phyloP scores from a whole-genome alignment of 2,888 invertebrate species.

The Cordilura impudica region DNA sequence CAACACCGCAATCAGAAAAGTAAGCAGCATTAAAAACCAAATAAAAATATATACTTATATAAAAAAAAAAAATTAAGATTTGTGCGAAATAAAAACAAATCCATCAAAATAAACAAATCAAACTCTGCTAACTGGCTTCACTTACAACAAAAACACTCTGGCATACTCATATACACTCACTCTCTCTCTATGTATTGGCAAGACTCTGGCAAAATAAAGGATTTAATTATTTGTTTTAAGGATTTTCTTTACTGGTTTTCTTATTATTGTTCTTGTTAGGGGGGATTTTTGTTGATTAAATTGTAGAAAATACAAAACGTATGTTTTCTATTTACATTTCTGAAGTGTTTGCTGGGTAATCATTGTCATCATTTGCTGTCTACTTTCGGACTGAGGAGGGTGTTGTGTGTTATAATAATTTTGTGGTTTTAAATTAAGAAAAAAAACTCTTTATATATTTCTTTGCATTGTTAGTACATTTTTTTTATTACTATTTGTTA shows the following conservation, averaged over 20 bases:
- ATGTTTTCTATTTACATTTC: constrained; percentile 42
- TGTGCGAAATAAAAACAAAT: constrained; percentile 66
- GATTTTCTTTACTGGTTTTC: constrained; percentile 62
- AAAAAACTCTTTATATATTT: constrained; percentile 14
- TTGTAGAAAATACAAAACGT: constrained; percentile 27
- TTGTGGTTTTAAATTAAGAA: background rate
- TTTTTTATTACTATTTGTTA: constrained; percentile 57
- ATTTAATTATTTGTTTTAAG: constrained; percentile 76
- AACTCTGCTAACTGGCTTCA: background rate
- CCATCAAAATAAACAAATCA: constrained; percentile 72
- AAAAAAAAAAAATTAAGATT: constrained; percentile 1
- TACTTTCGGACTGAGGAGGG: constrained; percentile 14
- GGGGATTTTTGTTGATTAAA: constrained; percentile 1
- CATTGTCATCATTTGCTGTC: constrained; percentile 31
- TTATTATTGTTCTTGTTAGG: constrained; percentile 15
- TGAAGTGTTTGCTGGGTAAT: constrained; percentile 55
- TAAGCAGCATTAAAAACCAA: constrained; percentile 22
- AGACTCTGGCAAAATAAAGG: constrained; percentile 68
- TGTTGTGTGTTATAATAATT: constrained; percentile 16
- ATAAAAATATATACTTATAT: constrained; percentile 9
- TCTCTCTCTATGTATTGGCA: background rate
- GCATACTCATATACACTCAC: constrained; percentile 5
- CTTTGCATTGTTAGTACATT: constrained; percentile 40
- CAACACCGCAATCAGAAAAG: constrained; percentile 21
- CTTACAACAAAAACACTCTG: constrained; percentile 16